Evolutionary conservation across 2,888 invertebrate species (phyloP).

Genomic region (Colletes collaris): DNA sequence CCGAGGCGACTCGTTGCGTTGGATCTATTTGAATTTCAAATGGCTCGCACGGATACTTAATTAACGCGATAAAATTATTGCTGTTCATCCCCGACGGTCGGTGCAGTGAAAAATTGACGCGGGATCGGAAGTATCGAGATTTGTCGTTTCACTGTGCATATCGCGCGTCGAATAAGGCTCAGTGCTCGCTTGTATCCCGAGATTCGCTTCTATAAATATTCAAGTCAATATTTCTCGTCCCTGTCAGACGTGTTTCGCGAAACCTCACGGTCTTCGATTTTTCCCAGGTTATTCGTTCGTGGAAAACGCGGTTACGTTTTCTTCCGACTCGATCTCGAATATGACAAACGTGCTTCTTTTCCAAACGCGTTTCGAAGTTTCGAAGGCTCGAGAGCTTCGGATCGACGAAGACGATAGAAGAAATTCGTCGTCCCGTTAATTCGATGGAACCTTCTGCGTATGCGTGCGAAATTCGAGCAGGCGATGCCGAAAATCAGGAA

Average conservation of each 20-base stretch:
- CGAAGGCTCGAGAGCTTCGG: background rate
- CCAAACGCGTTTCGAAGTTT: background rate
- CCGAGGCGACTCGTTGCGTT: no score
- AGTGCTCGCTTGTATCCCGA: slow-evolving; percentile 7
- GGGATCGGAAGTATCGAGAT: slow-evolving; percentile 2
- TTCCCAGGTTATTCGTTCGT: slow-evolving; percentile 24
- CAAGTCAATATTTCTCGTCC: slow-evolving; percentile 48
- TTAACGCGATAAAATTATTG: no score
- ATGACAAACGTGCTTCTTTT: slow-evolving; percentile 22
- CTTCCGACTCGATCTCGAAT: background rate
- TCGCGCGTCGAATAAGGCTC: background rate
- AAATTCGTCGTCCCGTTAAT: background rate
- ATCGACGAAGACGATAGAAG: background rate
- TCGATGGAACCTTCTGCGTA: no score
- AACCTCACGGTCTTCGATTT: slow-evolving; percentile 30
- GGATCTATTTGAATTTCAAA: no score
- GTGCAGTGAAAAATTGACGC: background rate
- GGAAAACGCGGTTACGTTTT: slow-evolving; percentile 23
- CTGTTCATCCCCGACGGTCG: no score
- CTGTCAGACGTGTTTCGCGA: slow-evolving; percentile 30
- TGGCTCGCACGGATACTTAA: no score
- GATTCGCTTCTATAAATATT: slow-evolving; percentile 46
- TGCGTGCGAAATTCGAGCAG: no score
- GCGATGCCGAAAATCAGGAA: no score
- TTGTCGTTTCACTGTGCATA: background rate